Evolutionary conservation across 2,888 invertebrate genomes (phyloP), one percentile per base, ranked within the genome.

Genomic region (Erebia palarica): DNA sequence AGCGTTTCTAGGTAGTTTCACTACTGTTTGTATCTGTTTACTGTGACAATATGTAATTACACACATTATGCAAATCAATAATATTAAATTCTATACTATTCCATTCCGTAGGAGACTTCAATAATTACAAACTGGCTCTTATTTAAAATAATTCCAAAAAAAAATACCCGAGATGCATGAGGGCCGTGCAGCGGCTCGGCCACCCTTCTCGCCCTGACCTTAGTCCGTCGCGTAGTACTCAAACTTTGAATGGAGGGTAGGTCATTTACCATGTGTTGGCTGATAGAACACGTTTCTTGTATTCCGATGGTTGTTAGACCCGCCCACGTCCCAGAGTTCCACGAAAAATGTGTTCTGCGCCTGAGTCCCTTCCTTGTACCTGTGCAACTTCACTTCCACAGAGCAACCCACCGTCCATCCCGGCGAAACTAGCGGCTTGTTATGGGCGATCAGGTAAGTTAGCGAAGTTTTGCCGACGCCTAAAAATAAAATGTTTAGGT

Each of bases 401-500:
- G 98, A 97, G 86, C 98, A 98, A 1, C 99, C 99, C 57, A 99
- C 97, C 0, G 99, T 99, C 97, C 98, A 99, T 69, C 97, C 96
- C 1, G 98, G 98, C 73, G 97, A 97, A 68, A 94, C 94, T 4
- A 98, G 94, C 0, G 97, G 96, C 85, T 98, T 96, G 83, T 96
- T 97, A 81, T 98, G 96, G 68, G 98, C 97, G 78, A 99, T 96
- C 73, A 99, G 90, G 90, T 99, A 97, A 0, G 98, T 97, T 63
- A 99, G 94, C 0, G 98, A 98, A 5, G 99, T 98, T 94, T 99
- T 99, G 21, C 99, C 99, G 74, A 99, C 99, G 74, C 99, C 99
- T 88, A 82, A 90, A 88, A 60, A 18, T 44, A 65, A 51, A 47
- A 14, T 42, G 51, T 36, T 36, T 36, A 36, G 10, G 10, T 18